Base-by-base conservation (phyloP, 2,888 invertebrate genomes). In the Proisotoma minuta region DNA sequence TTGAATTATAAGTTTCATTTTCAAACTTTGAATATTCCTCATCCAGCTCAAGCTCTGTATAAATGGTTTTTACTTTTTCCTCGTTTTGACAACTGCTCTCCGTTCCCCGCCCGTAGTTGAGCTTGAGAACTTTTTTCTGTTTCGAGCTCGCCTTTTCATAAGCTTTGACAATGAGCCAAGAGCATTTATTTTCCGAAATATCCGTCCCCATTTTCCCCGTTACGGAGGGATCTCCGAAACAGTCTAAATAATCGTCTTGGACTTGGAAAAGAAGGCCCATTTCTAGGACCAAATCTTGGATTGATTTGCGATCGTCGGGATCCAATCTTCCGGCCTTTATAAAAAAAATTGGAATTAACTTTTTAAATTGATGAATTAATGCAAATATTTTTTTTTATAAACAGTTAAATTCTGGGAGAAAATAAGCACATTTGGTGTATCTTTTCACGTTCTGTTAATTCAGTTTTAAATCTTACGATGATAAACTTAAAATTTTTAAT, bases 211-310 rank as follows among this genome's bases (percentile, higher is more conserved):
- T 80, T 80, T 96, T 98, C 5, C 97, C 98, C 0, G 87, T 94
- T 2, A 88, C 82, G 5, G 83, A 81, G 20, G 89, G 84, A 77
- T 93, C 86, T 0, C 95, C 96, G 77, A 88, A 98, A 76, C 91
- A 92, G 77, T 96, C 95, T 40, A 93, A 79, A 79, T 86, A 93
- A 77, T 94, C 93, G 77, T 94, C 90, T 26, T 92, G 92, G 48
- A 93, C 89, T 84, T 98, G 98, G 80, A 88, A 98, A 77, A 93
- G 91, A 75, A 91, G 89, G 29, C 98, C 98, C 86, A 98, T 92
- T 79, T 93, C 87, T 47, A 95, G 77, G 1, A 95, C 79, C 72
- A 97, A 89, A 0, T 85, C 87, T 78, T 90, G 89, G 0, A 91
- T 90, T 77, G 91, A 89, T 66, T 88, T 83, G 75, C 91, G 91